Evolutionary conservation across 1,140 invertebrate genomes (phyloP), one percentile per base, ranked within the genome.

Genomic region (Drosophila rhopaloa): DNA sequence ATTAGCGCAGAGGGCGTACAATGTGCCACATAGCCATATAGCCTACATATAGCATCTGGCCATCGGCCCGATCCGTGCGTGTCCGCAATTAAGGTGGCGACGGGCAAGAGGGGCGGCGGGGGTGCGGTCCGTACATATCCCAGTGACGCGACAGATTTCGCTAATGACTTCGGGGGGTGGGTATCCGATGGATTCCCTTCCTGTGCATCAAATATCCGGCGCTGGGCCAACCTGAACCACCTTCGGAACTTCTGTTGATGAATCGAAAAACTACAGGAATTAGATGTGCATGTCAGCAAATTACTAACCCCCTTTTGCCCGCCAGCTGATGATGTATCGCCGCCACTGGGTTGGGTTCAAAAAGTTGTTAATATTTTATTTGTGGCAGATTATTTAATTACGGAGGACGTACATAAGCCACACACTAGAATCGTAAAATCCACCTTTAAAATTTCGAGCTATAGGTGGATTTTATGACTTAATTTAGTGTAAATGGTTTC

Each of bases 121-220:
- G 32, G 38, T 38, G 29, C 24, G n/a, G 37, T 73, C 19, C 19
- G 24, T 41, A 29, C n/a, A 13, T 16, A 51, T 40, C 60, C 60
- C 61, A 76, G 55, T 76, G 73, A 76, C 73, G 60, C n/a, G 72
- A 51, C 72, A 76, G 73, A 76, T 76, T 76, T 76, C 73, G 72
- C 72, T 76, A 76, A 76, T 76, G 73, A 76, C 61, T 44, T 27
- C 29, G 38, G 11, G 13, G 47, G 35, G 16, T 19, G 35, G 46
- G 11, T 37, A 37, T 29, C 43, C 38, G 24, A 35, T 66, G 54
- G 72, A 58, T 65, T 47, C 62, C 24, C 38, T 48, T 40, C 35
- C 50, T 24, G 35, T n/a, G 16, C 38, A 27, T 11, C 32, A 29
- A 47, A 27, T 62, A n/a, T 40, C 54, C 37, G 24, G n/a, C 38